A percentile compares a stretch with the other conserved stretches of the same genome.
These are phyloP conservation scores for Parazoanthus darwini DNA, from an alignment of 92 coral and sea anemone genomes.

Conservation along the genomic window DNA sequence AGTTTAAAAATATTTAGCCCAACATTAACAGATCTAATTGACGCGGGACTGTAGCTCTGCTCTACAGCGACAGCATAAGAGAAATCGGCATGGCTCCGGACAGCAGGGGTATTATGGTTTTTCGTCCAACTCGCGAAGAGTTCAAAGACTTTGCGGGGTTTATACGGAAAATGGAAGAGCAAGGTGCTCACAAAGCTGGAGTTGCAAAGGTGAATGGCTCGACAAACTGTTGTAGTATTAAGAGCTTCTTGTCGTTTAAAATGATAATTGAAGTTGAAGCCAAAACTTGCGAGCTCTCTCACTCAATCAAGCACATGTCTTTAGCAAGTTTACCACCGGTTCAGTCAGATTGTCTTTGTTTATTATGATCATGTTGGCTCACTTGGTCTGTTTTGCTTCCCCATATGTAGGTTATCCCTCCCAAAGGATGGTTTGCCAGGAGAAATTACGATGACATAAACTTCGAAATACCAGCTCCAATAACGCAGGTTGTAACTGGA, in stretches of 20 bases:
- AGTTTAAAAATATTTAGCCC: background rate
- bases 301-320: slow-evolving; percentile 31
- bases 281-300: background rate
- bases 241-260: background rate
- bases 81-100: slow-evolving; percentile 67
- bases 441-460: slow-evolving; percentile 76
- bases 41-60: background rate
- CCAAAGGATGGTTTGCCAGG: slow-evolving; percentile 93
- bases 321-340: background rate
- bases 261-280: background rate
- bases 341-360: background rate
- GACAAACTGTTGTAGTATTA: background rate
- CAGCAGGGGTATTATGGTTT: slow-evolving; percentile 85
- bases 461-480: slow-evolving; percentile 89
- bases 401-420: slow-evolving; percentile 81
- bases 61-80: background rate
- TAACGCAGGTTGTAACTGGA: slow-evolving; percentile 91
- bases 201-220: slow-evolving; percentile 80
- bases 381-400: background rate
- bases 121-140: slow-evolving; percentile 92
- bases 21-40: background rate
- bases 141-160: slow-evolving; percentile 85
- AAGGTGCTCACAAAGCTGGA: slow-evolving; percentile 94
- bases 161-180: slow-evolving; percentile 90
- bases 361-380: background rate